phyloP scores from a whole-genome alignment of 2,113 vertebrate genomes.

The Eleginops maclovinus region DNA sequence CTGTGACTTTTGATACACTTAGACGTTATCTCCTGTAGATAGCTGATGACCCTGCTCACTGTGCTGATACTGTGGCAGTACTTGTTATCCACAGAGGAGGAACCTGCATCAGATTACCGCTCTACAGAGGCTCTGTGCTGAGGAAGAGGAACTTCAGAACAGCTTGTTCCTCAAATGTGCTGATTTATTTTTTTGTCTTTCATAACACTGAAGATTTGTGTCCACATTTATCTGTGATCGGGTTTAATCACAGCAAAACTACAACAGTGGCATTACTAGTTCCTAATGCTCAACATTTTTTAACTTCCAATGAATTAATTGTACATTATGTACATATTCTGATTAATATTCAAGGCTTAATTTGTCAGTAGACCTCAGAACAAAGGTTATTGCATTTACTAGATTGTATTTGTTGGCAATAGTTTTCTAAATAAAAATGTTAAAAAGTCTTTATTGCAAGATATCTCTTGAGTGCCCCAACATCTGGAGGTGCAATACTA shows the following conservation, averaged over 20 bases:
- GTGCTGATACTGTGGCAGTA: not conserved
- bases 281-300: not conserved
- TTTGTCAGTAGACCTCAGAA: not conserved
- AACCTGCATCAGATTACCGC: slow-evolving; percentile 14
- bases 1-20: not conserved
- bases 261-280: not conserved
- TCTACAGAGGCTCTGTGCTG: slow-evolving; percentile 19
- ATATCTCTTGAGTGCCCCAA: not conserved
- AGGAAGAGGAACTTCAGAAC: slow-evolving; percentile 38
- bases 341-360: no score
- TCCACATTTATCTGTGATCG: not conserved
- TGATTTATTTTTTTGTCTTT: slow-evolving; percentile 11
- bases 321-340: not conserved
- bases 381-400: not conserved
- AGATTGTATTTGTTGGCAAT: not conserved
- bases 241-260: not conserved
- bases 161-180: slow-evolving; percentile 46
- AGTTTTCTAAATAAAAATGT: not conserved
- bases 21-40: not conserved
- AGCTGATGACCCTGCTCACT: not conserved
- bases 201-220: not conserved
- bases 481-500: not conserved
- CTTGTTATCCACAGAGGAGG: slow-evolving; percentile 16
- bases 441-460: no score
- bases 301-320: not conserved